phyloP scores from a whole-genome alignment of 2,888 invertebrate species.

The Sisyra terminalis region DNA sequence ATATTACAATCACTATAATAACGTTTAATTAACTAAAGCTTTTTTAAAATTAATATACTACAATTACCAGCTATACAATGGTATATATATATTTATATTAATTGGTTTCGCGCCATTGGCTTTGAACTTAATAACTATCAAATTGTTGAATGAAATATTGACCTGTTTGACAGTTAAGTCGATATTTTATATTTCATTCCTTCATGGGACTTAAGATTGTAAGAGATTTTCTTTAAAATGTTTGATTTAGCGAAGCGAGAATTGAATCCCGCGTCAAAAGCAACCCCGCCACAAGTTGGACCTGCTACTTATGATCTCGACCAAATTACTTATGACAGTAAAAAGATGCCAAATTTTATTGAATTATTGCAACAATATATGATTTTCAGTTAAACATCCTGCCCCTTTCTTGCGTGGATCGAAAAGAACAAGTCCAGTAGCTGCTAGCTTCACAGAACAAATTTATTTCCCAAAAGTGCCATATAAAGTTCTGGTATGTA shows the following conservation, averaged over 20 bases:
- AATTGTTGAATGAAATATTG: too few species aligned
- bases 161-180: too few species aligned
- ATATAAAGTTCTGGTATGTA: not conserved
- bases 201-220: too few species aligned
- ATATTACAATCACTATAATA: too few species aligned
- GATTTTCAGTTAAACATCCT: slow-evolving; percentile 12
- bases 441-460: slow-evolving; percentile 5
- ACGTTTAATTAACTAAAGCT: too few species aligned
- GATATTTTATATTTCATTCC: too few species aligned
- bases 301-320: slow-evolving; percentile 13
- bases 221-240: too few species aligned
- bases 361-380: not conserved
- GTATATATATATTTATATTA: too few species aligned
- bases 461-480: not conserved
- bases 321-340: slow-evolving; percentile 3
- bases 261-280: slow-evolving; percentile 7
- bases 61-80: too few species aligned
- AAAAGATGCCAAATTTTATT: not conserved
- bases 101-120: too few species aligned
- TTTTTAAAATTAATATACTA: too few species aligned
- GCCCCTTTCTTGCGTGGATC: slow-evolving; percentile 14
- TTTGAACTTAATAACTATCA: too few species aligned
- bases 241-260: slow-evolving; percentile 13
- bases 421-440: slow-evolving; percentile 8
- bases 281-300: slow-evolving; percentile 13